Base-by-base conservation (phyloP, 1,140 invertebrate species). In the Caligus rogercresseyi region DNA sequence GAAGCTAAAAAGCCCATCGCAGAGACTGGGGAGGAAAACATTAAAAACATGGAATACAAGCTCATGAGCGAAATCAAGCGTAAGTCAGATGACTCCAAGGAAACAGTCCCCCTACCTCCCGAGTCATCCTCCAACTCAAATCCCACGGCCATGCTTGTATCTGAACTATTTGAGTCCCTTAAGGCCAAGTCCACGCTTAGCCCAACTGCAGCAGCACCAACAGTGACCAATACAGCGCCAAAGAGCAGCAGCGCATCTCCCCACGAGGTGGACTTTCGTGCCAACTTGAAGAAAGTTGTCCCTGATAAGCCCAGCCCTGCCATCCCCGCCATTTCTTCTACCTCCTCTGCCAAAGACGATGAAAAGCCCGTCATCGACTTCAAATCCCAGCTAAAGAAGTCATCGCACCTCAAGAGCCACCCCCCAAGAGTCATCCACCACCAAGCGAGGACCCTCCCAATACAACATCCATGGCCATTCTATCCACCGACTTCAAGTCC, bases 181-280 rank as follows among this genome's bases (percentile, higher is more conserved):
- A 52, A 53, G 2, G 21, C 60, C n/a, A 52, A 53, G 4, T 18
- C 60, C 24, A 54, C 24, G 3, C 53, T 20, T 4, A 20, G 13
- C 16, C 11, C 53, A 13, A 13, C 53, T 16, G 7, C 53, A n/a
- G 16, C 53, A 11, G 53, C 15, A 4, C 53, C 15, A 4, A 20
- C 16, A 7, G 16, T 16, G 19, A 11, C 31, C 7, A 43, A 7
- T 43, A n/a, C 7, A 43, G 31, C 7, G 31, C 7, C n/a, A 7
- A 43, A 43, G 31, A n/a, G n/a, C n/a, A 11, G 7, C 31, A 11
- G 7, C 7, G 7, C 56, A 7, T n/a, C 19, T 7, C n/a, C 58
- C n/a, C n/a, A 61, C 63, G 63, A 61, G 58, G 62, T 24, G 58
- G 65, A 54, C 57, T 65, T 16, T 54, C 65, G 52, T 55, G 65